Evolutionary conservation across 2,888 invertebrate species (phyloP), one percentile per base, ranked within the genome.

Genomic region (Apodemia duryi): DNA sequence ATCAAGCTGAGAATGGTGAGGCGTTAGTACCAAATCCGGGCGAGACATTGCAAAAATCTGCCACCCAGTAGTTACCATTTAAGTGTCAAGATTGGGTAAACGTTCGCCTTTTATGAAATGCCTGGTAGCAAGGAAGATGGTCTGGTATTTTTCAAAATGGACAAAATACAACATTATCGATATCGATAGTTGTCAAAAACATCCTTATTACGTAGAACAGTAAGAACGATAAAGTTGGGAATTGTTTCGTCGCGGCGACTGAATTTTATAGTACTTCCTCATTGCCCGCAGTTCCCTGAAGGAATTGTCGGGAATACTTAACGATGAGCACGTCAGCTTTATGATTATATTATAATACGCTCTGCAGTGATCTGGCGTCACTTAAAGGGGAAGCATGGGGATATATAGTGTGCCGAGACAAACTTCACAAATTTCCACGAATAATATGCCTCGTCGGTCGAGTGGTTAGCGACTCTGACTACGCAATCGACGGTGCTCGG

Each of bases 261-360:
- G 57, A 57, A 57, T 57, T 57, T 57, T 57, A 57, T 57, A 57
- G 57, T 57, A 57, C 57, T 57, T 57, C 57, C 57, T 32, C 57
- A 29, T 57, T 57, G 57, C 6, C 11, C 57, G 57, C 57, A 32
- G 57, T 57, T 57, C 32, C 57, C 57, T 57, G 57, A 57, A 57
- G 57, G 57, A 57, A 57, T 57, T 57, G 57, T 11, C 57, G 57
- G 57, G 57, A 29, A 29, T 54, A 54, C 10, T 21, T 13, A 57
- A 57, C 32, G 57, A 57, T 11, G 6, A 29, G 32, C 28, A 7
- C 57, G 13, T 54, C 7, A 10, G 28, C 57, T 29, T 57, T 28
- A 54, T 13, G 28, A 54, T 54, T 32, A 29, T 29, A 54, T 54
- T 54, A 54, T 28, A 54, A 54, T 54, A 29, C 10, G 7, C 28